Conservation (phyloP, 1,140 invertebrate genomes). For the Papilio xuthus region DNA sequence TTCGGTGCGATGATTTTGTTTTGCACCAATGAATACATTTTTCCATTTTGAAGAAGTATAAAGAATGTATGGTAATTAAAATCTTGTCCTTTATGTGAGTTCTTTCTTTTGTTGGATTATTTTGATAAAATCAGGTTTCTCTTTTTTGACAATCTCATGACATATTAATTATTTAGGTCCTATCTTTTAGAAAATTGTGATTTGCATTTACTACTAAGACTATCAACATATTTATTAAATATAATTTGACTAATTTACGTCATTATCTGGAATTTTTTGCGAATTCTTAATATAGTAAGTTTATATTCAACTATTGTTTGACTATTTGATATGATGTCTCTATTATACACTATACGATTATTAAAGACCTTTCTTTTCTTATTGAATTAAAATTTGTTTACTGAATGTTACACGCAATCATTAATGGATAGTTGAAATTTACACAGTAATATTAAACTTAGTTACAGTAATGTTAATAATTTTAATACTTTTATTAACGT, state of each 20-base stretch:
- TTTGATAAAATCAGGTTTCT: neutral
- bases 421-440: conserved; percentile 56
- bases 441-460: neutral
- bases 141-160: neutral
- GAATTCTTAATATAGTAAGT: no score
- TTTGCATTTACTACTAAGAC: neutral
- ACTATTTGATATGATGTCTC: no score
- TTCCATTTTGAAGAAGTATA: conserved; percentile 65
- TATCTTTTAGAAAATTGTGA: neutral
- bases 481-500: neutral
- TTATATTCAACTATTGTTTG: no score
- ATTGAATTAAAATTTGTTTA: no score
- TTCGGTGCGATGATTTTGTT: conserved; percentile 71
- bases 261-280: no score
- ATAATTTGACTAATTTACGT: no score
- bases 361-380: neutral
- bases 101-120: conserved; percentile 35
- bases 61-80: conserved; percentile 68
- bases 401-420: conserved; percentile 52
- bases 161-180: neutral
- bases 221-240: neutral
- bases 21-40: conserved; percentile 71
- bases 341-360: no score
- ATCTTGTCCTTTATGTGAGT: conserved; percentile 53
- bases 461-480: neutral